Base-by-base conservation (phyloP, 1,140 invertebrate species). In the Brachionus paranguensis region DNA sequence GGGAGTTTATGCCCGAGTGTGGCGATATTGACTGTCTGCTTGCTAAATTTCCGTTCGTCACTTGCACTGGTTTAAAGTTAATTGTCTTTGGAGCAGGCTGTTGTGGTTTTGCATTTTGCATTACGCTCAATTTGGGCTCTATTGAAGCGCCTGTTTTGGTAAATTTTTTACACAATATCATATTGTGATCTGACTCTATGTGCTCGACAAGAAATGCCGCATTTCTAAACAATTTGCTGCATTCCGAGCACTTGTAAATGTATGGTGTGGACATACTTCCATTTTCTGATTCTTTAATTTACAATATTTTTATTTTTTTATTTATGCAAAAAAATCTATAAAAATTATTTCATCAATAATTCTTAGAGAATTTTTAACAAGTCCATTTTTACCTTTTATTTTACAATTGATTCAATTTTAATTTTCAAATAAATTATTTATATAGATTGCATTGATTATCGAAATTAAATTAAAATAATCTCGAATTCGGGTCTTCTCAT, bases 231-330 rank as follows among this genome's bases (percentile, higher is more conserved):
- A 76, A 29, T 29, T 76, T 76, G 5, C 43, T 50, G 14, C 72
- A 76, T 50, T 47, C 47, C 24, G 72, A 76, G 50, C 72, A 76
- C 14, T 76, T 76, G 72, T 76, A 76, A 50, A 76, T 76, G 45
- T 76, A 76, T 27, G 72, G 72, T 29, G 72, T 76, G 11, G 72
- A n/a, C 20, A 43, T 20, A 7, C 3, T n/a, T 20, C 41, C 33
- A 20, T 41, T 37, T 43, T 72, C 17, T 10, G 33, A n/a, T 72
- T 72, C 68, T 72, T 72, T 37, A 72, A 43, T 72, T 43, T 17
- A 41, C 8, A 72, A 20, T 41, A 7, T 24, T 47, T 72, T 41
- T 68, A 68, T 43, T n/a, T 8, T 11, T 17, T 14, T 72, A 10
- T 8, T 43, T 24, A 0, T 41, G 1, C 33, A 24, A 72, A 45